Evolutionary conservation across 2,888 invertebrate species (phyloP).

Genomic region (Yponomeuta plumbellus): DNA sequence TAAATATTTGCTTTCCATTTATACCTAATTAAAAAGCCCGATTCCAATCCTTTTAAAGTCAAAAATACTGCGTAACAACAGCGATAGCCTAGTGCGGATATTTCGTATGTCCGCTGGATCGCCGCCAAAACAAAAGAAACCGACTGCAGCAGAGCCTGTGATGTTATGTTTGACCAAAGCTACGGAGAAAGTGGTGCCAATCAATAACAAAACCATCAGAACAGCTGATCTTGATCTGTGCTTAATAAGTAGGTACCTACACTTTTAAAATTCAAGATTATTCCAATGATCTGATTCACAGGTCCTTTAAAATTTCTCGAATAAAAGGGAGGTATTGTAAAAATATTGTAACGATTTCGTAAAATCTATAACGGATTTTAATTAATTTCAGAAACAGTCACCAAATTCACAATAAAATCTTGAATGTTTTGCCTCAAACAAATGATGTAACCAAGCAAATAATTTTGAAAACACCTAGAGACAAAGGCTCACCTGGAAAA

Average conservation of each 20-base stretch:
- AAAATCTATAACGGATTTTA: background rate
- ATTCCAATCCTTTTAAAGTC: background rate
- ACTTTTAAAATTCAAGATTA: background rate
- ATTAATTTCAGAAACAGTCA: background rate
- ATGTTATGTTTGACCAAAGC: slow-evolving; percentile 21
- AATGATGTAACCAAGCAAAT: background rate
- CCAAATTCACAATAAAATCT: background rate
- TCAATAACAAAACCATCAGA: slow-evolving; percentile 44
- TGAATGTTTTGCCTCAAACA: background rate
- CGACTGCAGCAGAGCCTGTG: slow-evolving; percentile 31
- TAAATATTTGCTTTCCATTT: too few relatives aligned
- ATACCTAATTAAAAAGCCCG: background rate
- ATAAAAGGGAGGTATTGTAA: background rate
- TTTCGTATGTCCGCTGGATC: slow-evolving; percentile 6
- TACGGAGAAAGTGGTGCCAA: slow-evolving; percentile 51
- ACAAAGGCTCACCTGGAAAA: slow-evolving; percentile 31
- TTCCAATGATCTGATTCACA: background rate
- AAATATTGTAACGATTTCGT: background rate
- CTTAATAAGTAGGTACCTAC: background rate
- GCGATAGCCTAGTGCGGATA: background rate
- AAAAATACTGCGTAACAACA: background rate
- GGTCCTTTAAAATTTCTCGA: background rate
- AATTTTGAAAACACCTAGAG: slow-evolving; percentile 15
- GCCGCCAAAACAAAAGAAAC: slow-evolving; percentile 56
- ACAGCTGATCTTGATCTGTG: slow-evolving; percentile 18